Evolutionary conservation across 2,797 vertebrate species (phyloP), one percentile per base, ranked within the genome.

Genomic region (Xyrichtys novacula): DNA sequence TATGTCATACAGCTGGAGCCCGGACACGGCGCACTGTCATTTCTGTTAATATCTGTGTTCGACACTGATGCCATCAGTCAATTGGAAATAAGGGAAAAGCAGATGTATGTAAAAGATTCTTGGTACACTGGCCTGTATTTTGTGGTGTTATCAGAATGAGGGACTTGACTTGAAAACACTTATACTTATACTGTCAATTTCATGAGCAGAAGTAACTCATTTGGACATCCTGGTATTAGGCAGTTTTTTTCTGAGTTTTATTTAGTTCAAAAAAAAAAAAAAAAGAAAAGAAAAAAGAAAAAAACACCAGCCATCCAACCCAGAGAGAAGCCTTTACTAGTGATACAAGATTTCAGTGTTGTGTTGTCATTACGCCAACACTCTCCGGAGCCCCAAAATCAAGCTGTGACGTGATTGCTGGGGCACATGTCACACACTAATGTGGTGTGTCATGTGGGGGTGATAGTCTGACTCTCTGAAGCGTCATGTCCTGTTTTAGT

Each of bases 401-500:
- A 77, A 75, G 76, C 64, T 57, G 82, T 60, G 80, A 67, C 19
- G 23, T 52, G 76, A 77, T 39, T 62, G 72, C 54, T 63, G 11
- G 57, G 60, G 70, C 0, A 22, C 68, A 57, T 75, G 70, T 69
- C 46, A 71, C 71, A 79, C 57, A 49, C 76, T 84, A 76, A 89
- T 80, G 72, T 42, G 55, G 52, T 56, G 57, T 86, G 84, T 86
- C 84, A 78, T 87, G 76, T 82, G 53, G 76, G 74, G 85, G 66
- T 67, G 76, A 76, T 59, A 39, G 71, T 84, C 72, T 85, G 71
- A 57, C 65, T 78, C 71, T 73, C 67, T 49, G 66, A 72, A 79
- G 72, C 63, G 54, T 81, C 79, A 78, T 46, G 42, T 86, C 75
- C 76, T 64, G 74, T 89, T 89, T 88, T 58, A 69, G 78, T 78